Base-by-base conservation (phyloP, 2,797 vertebrate genomes). In the Scleropages formosus region DNA sequence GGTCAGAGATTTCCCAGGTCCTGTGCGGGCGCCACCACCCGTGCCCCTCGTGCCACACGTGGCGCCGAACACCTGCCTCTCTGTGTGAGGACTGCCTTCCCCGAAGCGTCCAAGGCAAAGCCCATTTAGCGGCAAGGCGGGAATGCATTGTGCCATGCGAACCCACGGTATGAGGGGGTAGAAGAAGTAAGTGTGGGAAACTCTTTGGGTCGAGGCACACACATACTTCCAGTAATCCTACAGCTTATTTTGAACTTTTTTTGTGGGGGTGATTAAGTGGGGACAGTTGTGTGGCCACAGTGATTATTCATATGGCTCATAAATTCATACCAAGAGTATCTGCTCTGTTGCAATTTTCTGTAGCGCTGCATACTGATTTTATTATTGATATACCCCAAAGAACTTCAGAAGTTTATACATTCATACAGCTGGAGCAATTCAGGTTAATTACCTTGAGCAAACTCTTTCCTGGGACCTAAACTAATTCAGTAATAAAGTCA, bases 1-100 rank as follows among this genome's bases (percentile, higher is more conserved):
- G 85, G 88, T 87, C 86, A 88, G 82, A 73, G 78, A 20, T 78
- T 86, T 87, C 86, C 86, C 85, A 87, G 84, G 78, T 82, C 78
- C 80, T 62, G 22, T 16, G 51, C 15, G 58, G 58, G 26, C 15
- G 24, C 16, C 24, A 24, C 46, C 56, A 26, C 74, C 24, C 56
- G 20, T 9, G 24, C 13, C 67, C 67, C 49, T 49, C 51, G 74
- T 75, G 77, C 62, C 80, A 79, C 75, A 77, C 69, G 64, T 65
- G 77, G 82, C 75, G 77, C 79, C 59, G 63, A 82, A 78, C 86
- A 89, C 85, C 85, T 88, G 85, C 84, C 79, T 74, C 75, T 65
- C 78, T 71, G 75, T 75, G 72, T 64, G 64, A 39, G 61, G 65
- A 78, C 74, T 73, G 64, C 74, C 70, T 74, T 72, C 75, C 72